Conservation (phyloP, 1,140 invertebrate species). For the Papilio aristodemus region DNA sequence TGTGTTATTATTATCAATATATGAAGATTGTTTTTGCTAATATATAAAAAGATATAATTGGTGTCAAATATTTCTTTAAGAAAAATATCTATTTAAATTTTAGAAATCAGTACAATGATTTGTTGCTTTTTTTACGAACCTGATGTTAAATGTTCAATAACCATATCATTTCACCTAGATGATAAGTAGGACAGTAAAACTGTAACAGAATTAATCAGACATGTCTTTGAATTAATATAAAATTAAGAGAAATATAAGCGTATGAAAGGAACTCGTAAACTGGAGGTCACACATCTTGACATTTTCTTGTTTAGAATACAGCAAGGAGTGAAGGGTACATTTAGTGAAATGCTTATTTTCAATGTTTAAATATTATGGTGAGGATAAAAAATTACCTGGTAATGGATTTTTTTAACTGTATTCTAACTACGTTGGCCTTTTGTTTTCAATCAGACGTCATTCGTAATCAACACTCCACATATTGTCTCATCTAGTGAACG, state of each 20-base stretch:
- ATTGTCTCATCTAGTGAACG: conserved; percentile 59
- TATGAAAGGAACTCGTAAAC: conserved; percentile 46
- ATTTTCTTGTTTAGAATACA: conserved; percentile 61
- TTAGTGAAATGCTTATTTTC: conserved; percentile 1
- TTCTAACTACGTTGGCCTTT: conserved; percentile 61
- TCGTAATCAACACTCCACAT: conserved; percentile 77
- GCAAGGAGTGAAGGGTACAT: conserved; percentile 52
- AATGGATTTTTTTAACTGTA: conserved; percentile 33
- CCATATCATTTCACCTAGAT: conserved; percentile 63
- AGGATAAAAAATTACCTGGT: conserved; percentile 31
- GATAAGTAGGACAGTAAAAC: conserved; percentile 50
- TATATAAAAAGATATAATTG: too few species aligned
- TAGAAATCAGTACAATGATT: neutral
- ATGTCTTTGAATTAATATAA: conserved; percentile 25
- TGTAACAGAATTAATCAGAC: conserved; percentile 33
- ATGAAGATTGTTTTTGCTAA: too few species aligned
- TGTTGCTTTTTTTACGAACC: neutral
- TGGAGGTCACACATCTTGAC: conserved; percentile 70
- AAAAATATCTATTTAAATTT: neutral
- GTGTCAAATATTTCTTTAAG: neutral
- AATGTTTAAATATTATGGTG: neutral
- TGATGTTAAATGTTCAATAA: conserved; percentile 49
- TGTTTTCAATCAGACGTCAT: conserved; percentile 73
- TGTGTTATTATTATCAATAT: too few species aligned
- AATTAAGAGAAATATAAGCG: conserved; percentile 34